Base-by-base conservation (phyloP, 2,797 vertebrate genomes). In the Anas acuta region DNA sequence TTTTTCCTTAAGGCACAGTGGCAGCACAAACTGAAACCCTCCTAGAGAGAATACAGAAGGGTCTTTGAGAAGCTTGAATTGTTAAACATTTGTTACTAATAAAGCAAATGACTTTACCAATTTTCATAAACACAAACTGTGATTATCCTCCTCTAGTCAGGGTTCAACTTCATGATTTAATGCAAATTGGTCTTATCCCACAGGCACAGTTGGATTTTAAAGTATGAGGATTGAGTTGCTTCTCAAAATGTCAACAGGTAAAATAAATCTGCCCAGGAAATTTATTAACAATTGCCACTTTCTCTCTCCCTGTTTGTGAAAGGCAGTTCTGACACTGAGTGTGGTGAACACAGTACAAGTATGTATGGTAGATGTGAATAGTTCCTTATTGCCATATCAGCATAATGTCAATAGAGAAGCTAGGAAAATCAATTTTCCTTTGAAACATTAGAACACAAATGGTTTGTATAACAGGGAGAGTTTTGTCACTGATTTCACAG, bases 41-140 rank as follows among this genome's bases (percentile, higher is more conserved):
- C 54, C 62, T 66, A 41, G 41, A 89, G 54, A 87, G 70, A 89
- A 56, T 17, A 93, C 84, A 95, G 93, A 96, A 71, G 43, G 41
- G 76, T 84, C 78, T 90, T 93, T 94, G 90, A 93, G 69, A 92
- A 70, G 22, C 51, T 84, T 16, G 56, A 73, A 77, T 83, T 77
- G 33, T 75, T 92, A 91, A 89, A 95, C 78, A 95, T 96, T 97
- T 96, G 90, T 84, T 97, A 87, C 82, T 92, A 94, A 97, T 96
- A 94, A 95, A 45, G 35, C 85, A 78, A 61, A 69, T 82, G 93
- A 85, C 88, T 90, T 87, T 84, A 75, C 26, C 82, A 28, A 23
- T 89, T 74, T 93, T 96, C 92, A 87, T 43, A 64, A 95, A 80
- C 39, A 87, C 70, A 90, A 87, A 92, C 80, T 81, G 74, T 7